Base-by-base conservation (phyloP, 2,113 vertebrate genomes). In the Megaceryle maxima region DNA sequence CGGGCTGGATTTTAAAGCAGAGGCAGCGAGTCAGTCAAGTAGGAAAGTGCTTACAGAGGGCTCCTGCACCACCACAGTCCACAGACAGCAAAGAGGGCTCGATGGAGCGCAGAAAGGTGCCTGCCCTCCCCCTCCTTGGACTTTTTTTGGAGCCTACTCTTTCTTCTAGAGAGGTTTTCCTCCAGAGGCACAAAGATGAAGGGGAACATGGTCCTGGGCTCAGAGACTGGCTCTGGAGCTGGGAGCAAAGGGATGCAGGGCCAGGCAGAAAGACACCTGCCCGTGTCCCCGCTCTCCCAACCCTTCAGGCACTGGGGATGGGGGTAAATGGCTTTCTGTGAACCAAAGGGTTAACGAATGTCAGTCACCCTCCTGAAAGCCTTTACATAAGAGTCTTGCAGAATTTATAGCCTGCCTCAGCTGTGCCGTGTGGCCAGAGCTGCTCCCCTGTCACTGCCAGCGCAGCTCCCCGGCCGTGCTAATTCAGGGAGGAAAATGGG, bases 381-480 rank as follows among this genome's bases (percentile, higher is more conserved):
- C 69, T 75, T 97, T 96, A 84, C 84, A 48, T 90, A 93, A 97
- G 77, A 80, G 21, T 35, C 51, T 19, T 86, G 94, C 88, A 85
- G 92, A 87, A 84, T 83, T 85, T 22, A 84, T 92, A 70, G 92
- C 70, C 94, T 39, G 79, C 25, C 83, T 69, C 74, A 66, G 79
- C 82, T 35, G 75, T 35, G 79, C 73, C 0, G 26, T 31, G 80
- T 80, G 5, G 16, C 15, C 28, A 51, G 21, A 44, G 76, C 85
- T 26, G 33, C 94, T 91, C 75, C 80, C 41, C 43, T 3, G 64
- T 10, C 62, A 29, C 95, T 92, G 96, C 93, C 94, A 90, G 67
- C 56, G 4, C 82, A 25, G 46, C 76, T 95, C 90, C 44, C 37
- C 1, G 3, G 60, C 72, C 16, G 15, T 39, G 86, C 88, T 31